A percentile compares a stretch with the other conserved stretches of the same genome.
Conservation (phyloP, 2,888 invertebrate genomes). For the Ariolimax columbianus region DNA sequence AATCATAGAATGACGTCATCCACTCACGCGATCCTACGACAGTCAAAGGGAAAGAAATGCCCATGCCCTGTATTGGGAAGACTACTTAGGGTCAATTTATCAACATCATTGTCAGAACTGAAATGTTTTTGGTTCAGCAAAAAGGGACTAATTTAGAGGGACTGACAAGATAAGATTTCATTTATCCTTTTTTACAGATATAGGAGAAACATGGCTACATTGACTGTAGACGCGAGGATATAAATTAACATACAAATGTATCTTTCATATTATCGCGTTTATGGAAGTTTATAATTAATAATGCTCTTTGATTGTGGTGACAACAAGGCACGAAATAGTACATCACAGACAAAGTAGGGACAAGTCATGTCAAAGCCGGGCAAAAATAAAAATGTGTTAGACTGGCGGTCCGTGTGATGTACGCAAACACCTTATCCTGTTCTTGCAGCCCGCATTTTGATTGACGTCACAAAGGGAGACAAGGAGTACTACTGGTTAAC, state of each 20-base stretch:
- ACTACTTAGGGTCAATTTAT: not conserved
- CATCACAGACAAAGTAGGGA: not conserved
- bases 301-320: not conserved
- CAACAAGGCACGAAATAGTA: not conserved
- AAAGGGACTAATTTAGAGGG: not conserved
- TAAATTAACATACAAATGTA: constrained; percentile 14
- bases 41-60: not conserved
- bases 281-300: not conserved
- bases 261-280: not conserved
- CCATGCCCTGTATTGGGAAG: not conserved
- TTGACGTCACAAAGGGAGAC: no score
- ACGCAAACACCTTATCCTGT: no score
- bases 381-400: not conserved
- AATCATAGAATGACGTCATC: not conserved
- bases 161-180: not conserved
- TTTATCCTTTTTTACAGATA: not conserved
- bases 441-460: no score
- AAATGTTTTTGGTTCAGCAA: not conserved
- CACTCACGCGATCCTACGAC: not conserved
- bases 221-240: not conserved
- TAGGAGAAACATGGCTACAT: not conserved
- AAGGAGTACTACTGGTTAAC: no score
- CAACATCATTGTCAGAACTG: constrained; percentile 7
- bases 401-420: not conserved
- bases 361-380: not conserved